Evolutionary conservation across 2,113 vertebrate species (phyloP).

Genomic region (Rhizomys pruinosus): DNA sequence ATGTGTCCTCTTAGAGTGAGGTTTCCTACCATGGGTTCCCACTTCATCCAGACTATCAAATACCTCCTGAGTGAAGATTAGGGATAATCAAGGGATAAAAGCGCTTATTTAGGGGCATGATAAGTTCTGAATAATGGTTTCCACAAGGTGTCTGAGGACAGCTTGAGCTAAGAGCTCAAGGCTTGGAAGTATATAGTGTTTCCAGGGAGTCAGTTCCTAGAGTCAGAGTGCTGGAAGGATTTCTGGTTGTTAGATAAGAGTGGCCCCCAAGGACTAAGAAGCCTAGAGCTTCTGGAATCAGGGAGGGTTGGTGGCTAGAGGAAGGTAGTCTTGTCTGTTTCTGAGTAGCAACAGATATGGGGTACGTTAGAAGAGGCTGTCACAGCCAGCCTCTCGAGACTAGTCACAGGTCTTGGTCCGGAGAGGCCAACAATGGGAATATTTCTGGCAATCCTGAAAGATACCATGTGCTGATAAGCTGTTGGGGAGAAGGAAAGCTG

Average conservation of each 20-base stretch:
- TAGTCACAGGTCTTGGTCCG: not conserved
- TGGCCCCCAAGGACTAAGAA: not conserved
- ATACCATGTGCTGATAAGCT: not conserved
- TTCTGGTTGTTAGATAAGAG: not conserved
- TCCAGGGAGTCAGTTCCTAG: not conserved
- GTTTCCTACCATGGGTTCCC: not conserved
- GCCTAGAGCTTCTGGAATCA: not conserved
- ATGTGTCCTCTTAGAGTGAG: not conserved
- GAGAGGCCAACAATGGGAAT: not conserved
- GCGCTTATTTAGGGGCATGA: not conserved
- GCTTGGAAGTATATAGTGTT: not conserved
- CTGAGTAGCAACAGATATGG: not conserved
- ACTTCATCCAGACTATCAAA: not conserved
- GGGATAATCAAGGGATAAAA: not conserved
- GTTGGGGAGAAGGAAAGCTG: not conserved
- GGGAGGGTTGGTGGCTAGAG: not conserved
- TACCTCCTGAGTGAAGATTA: not conserved
- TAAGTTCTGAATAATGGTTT: not conserved
- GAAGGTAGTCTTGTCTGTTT: not conserved
- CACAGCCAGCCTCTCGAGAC: not conserved
- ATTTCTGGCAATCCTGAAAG: constrained; percentile 1
- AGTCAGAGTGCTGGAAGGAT: not conserved
- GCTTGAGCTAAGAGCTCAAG: not conserved
- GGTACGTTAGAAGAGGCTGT: not conserved
- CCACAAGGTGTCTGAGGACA: not conserved